Percentiles rank a stretch among this genome's conserved stretches.
Evolutionary conservation across 2,888 invertebrate species (phyloP).

Genomic region (Drosophila silvestris): DNA sequence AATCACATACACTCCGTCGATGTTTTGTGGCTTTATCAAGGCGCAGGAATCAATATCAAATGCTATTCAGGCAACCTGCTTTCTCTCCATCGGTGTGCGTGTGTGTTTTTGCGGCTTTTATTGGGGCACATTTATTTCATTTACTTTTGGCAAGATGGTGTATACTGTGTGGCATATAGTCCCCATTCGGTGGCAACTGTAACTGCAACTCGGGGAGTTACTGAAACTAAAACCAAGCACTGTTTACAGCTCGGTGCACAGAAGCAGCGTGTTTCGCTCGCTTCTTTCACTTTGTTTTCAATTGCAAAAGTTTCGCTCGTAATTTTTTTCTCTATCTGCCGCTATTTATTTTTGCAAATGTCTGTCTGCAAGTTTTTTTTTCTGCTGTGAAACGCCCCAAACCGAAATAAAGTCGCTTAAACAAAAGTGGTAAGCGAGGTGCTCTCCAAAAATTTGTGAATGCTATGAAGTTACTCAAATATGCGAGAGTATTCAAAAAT

Average conservation of each 20-base stretch:
- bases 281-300: conserved; percentile 61
- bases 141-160: conserved; percentile 29
- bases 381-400: conserved; percentile 3
- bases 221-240: conserved; percentile 44
- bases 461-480: neutral
- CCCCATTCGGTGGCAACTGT: conserved; percentile 20
- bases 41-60: conserved; percentile 62
- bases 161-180: neutral
- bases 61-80: conserved; percentile 55
- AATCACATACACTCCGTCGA: neutral
- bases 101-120: conserved; percentile 17
- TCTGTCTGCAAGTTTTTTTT: conserved; percentile 16
- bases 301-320: conserved; percentile 68
- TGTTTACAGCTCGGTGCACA: conserved; percentile 61
- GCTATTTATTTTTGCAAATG: conserved; percentile 25
- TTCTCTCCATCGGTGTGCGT: neutral
- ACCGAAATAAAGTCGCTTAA: conserved; percentile 21
- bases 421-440: conserved; percentile 26
- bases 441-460: neutral
- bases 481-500: no score
- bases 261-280: conserved; percentile 16
- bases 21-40: conserved; percentile 13
- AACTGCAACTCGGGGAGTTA: conserved; percentile 41
- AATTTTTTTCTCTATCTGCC: conserved; percentile 27
- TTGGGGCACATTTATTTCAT: conserved; percentile 25